Evolutionary conservation across 1,140 invertebrate genomes (phyloP).

Genomic region (Dysdera silvatica): DNA sequence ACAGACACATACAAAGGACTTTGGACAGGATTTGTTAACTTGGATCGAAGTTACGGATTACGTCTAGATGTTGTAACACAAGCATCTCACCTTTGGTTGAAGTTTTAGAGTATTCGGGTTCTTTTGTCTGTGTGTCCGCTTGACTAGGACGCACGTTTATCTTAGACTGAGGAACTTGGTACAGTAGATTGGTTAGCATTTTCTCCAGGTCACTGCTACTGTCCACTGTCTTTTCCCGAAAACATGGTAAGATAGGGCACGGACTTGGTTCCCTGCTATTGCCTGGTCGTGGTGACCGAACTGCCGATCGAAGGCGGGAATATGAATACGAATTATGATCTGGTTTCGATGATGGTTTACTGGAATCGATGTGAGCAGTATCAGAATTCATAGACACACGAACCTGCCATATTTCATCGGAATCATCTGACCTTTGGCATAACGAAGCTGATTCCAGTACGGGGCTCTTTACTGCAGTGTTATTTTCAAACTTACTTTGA

Average conservation of each 20-base stretch:
- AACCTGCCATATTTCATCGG: conserved; percentile 24
- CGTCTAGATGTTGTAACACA: conserved; percentile 26
- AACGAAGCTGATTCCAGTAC: no score
- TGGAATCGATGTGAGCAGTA: neutral
- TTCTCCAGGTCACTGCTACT: conserved; percentile 11
- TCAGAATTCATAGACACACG: conserved; percentile 24
- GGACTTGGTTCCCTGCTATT: neutral
- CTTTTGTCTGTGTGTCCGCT: neutral
- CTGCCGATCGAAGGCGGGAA: conserved; percentile 11
- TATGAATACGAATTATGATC: neutral
- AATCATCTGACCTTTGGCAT: no score
- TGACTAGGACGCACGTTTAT: neutral
- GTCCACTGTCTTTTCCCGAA: neutral
- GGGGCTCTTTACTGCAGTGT: no score
- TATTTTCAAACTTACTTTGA: no score
- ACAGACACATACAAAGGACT: no score
- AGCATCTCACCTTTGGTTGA: conserved; percentile 21
- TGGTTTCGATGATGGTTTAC: neutral
- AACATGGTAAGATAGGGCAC: neutral
- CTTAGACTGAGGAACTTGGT: conserved; percentile 17
- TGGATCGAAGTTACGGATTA: conserved; percentile 20
- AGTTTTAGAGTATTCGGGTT: neutral
- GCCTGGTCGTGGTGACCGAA: neutral
- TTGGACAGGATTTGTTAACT: conserved; percentile 12
- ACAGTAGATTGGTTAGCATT: conserved; percentile 11